Percentiles rank a stretch among this genome's conserved stretches.
Evolutionary conservation across 2,797 vertebrate species (phyloP).

Genomic region (Leptatherina wallacei): DNA sequence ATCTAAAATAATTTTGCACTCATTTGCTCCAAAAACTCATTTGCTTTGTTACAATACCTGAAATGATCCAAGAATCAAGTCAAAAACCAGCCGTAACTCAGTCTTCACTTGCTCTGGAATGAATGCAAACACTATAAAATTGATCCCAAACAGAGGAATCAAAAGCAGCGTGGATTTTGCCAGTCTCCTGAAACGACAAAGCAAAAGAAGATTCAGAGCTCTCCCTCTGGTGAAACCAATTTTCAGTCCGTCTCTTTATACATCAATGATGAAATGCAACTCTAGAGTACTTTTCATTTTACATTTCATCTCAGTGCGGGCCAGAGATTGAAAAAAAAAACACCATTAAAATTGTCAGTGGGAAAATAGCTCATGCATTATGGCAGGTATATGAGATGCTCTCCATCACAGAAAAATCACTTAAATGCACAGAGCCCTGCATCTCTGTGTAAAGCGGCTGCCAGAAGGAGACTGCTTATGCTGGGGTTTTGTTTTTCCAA

Average conservation of each 20-base stretch:
- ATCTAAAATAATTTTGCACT: not conserved
- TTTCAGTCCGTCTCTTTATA: conserved; percentile 38
- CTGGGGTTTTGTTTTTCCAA: conserved; percentile 12
- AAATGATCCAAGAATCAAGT: conserved; percentile 94
- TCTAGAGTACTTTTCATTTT: conserved; percentile 49
- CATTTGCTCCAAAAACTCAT: not conserved
- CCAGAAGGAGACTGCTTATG: not conserved
- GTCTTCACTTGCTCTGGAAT: conserved; percentile 92
- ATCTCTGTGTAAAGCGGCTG: conserved; percentile 46
- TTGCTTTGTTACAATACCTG: conserved; percentile 84
- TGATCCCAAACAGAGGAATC: conserved; percentile 95
- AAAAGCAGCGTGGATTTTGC: conserved; percentile 95
- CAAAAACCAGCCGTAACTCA: conserved; percentile 90
- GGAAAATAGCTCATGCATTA: conserved; percentile 62
- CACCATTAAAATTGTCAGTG: conserved; percentile 54
- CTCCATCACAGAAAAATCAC: conserved; percentile 61
- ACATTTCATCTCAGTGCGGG: conserved; percentile 41
- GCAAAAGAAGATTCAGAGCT: conserved; percentile 21
- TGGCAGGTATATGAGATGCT: conserved; percentile 46
- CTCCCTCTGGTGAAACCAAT: conserved; percentile 33
- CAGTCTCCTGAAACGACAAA: conserved; percentile 87
- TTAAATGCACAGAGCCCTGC: conserved; percentile 50
- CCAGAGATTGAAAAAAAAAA: conserved; percentile 15
- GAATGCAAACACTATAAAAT: conserved; percentile 95
- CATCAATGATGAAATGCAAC: conserved; percentile 50